Evolutionary conservation across 2,797 vertebrate species (phyloP).

Genomic region (Scolopax rusticola): DNA sequence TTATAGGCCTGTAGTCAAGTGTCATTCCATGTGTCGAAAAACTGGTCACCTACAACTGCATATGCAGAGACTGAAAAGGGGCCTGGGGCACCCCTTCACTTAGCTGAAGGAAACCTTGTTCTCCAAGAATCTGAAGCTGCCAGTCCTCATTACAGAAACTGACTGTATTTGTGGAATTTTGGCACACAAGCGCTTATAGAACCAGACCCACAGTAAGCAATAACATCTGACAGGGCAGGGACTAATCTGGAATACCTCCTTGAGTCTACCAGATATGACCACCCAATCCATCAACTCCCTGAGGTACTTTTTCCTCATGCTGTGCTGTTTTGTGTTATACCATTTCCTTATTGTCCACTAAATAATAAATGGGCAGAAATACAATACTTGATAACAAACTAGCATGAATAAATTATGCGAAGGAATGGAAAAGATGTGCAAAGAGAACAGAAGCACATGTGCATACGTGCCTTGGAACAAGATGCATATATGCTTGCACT

Average conservation of each 20-base stretch:
- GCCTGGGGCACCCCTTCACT: neutral
- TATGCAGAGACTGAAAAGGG: neutral
- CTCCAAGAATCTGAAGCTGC: neutral
- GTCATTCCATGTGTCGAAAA: neutral
- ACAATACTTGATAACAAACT: neutral
- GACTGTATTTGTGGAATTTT: neutral
- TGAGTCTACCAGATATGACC: neutral
- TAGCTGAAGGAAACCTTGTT: neutral
- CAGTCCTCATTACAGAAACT: neutral
- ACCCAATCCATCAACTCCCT: neutral
- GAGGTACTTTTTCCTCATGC: neutral
- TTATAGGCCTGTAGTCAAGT: neutral
- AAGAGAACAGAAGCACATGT: neutral
- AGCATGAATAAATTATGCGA: neutral
- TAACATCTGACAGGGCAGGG: neutral
- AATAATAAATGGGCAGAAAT: conserved; percentile 15
- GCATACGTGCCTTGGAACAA: neutral
- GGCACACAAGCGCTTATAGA: neutral
- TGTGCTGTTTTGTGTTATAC: neutral
- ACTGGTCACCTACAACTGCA: neutral
- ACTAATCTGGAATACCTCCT: neutral
- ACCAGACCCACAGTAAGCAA: neutral
- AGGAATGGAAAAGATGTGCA: neutral
- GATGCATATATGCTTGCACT: neutral
- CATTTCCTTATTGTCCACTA: neutral